Evolutionary conservation across 37 sponge, comb jelly and placozoan species (phyloP).

Genomic region (Agelas oroides): DNA sequence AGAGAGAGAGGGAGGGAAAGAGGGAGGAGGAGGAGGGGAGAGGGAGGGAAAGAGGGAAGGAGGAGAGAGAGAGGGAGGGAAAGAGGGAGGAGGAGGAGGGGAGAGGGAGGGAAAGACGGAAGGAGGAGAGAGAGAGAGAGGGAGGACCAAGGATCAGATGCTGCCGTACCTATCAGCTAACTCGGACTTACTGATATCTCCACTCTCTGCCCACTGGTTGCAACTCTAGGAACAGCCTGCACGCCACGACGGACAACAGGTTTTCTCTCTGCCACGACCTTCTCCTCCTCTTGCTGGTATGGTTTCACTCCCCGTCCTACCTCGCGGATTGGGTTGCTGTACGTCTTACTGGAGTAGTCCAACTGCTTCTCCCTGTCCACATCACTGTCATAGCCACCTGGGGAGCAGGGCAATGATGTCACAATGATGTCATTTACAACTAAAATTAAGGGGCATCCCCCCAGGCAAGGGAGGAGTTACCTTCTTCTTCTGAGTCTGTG

Average conservation of each 20-base stretch:
- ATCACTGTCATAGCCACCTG: conserved; percentile 96
- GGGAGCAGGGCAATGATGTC: background rate
- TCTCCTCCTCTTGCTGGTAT: conserved; percentile 29
- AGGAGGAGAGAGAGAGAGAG: background rate
- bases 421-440: background rate
- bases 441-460: too few species aligned
- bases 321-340: conserved; percentile 80
- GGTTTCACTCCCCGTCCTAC: conserved; percentile 54
- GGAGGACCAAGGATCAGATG: too few species aligned
- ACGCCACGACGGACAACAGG: background rate
- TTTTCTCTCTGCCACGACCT: background rate
- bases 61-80: background rate
- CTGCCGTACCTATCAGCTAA: background rate
- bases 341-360: conserved; percentile 91
- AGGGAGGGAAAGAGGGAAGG: background rate
- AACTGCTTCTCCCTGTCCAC: conserved; percentile 92
- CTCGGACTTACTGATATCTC: conserved; percentile 48
- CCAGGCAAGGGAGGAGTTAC: background rate
- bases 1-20: background rate
- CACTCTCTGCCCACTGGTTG: conserved; percentile 4
- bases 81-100: background rate
- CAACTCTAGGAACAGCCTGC: conserved; percentile 29
- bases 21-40: background rate
- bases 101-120: background rate
- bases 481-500: conserved; percentile 92